Evolutionary conservation across 2,797 vertebrate genomes (phyloP).

Genomic region (Moxostoma hubbsi): DNA sequence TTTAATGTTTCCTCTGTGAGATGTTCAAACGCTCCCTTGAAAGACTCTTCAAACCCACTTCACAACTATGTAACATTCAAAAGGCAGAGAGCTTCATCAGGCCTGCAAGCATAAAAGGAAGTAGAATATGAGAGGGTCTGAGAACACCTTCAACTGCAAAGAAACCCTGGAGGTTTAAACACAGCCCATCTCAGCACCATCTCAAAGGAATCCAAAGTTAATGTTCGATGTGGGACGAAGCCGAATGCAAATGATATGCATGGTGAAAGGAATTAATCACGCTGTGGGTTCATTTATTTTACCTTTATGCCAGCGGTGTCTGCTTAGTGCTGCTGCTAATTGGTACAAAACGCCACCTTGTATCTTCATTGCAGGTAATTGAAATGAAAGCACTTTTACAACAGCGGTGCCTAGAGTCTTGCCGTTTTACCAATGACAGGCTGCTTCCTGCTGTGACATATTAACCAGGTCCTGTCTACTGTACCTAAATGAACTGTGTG

Average conservation of each 20-base stretch:
- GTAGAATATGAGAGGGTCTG: conserved; percentile 37
- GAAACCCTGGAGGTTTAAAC: conserved; percentile 30
- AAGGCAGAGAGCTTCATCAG: conserved; percentile 33
- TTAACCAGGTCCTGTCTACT: conserved; percentile 55
- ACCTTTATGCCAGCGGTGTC: conserved; percentile 62
- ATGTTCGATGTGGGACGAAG: conserved; percentile 35
- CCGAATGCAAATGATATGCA: conserved; percentile 64
- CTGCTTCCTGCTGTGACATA: conserved; percentile 58
- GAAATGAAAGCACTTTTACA: conserved; percentile 55
- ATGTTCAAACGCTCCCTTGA: conserved; percentile 36
- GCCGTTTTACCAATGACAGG: conserved; percentile 29
- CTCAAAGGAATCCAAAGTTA: conserved; percentile 38
- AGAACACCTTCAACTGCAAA: conserved; percentile 37
- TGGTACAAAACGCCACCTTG: conserved; percentile 74
- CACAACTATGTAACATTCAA: conserved; percentile 39
- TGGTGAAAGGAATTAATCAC: conserved; percentile 68
- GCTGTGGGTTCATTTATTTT: conserved; percentile 55
- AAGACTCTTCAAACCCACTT: conserved; percentile 35
- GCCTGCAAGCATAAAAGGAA: conserved; percentile 31
- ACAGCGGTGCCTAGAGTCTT: conserved; percentile 39
- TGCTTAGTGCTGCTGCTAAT: conserved; percentile 70
- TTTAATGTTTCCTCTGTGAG: conserved; percentile 39
- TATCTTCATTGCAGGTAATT: conserved; percentile 69
- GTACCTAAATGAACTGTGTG: conserved; percentile 57
- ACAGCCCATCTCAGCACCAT: conserved; percentile 5